Evolutionary conservation across 2,888 invertebrate species (phyloP).

Genomic region (Nomada ruficornis): DNA sequence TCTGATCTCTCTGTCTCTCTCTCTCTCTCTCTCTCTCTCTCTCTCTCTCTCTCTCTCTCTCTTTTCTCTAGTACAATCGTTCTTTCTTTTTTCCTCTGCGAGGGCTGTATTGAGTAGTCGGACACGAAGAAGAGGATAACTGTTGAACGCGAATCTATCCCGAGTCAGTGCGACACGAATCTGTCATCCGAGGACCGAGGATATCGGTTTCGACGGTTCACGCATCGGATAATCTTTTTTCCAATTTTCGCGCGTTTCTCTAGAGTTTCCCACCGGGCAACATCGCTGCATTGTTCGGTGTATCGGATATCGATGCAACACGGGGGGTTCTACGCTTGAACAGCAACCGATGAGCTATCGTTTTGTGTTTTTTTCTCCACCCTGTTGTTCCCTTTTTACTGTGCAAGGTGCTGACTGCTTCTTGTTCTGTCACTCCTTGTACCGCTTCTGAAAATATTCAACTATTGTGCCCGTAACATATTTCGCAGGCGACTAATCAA

Average conservation of each 20-base stretch:
- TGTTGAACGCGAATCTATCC: background rate
- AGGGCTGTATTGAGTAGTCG: too few species aligned
- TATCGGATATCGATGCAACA: conserved; percentile 18
- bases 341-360: background rate
- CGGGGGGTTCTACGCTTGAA: background rate
- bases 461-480: too few species aligned
- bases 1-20: too few species aligned
- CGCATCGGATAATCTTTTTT: conserved; percentile 50
- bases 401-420: background rate
- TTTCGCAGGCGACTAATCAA: too few species aligned
- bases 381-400: background rate
- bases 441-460: too few species aligned
- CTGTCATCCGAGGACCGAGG: conserved; percentile 50
- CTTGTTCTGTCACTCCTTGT: background rate
- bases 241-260: conserved; percentile 43
- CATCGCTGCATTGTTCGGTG: background rate
- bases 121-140: background rate
- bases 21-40: background rate
- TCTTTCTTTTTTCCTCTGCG: background rate
- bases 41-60: too few species aligned
- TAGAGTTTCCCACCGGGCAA: conserved; percentile 15
- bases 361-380: too few species aligned
- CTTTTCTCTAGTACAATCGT: background rate
- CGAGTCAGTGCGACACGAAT: background rate
- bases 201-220: conserved; percentile 41